Evolutionary conservation across 2,888 invertebrate genomes (phyloP).

Genomic region (Eilema griseolum): DNA sequence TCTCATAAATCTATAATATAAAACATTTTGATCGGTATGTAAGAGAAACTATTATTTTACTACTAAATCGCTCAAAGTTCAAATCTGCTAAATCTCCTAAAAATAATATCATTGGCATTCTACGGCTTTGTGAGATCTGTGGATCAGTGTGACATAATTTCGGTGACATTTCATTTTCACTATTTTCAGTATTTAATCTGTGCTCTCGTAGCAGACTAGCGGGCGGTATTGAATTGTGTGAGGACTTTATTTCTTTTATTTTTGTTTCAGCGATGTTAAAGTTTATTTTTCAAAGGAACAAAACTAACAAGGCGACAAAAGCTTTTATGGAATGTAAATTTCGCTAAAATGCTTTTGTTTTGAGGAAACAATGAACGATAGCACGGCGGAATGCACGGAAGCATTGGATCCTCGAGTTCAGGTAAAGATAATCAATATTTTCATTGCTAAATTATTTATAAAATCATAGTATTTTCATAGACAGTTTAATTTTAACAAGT

Average conservation of each 20-base stretch:
- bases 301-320: conserved; percentile 43
- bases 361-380: conserved; percentile 87
- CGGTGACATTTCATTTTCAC: conserved; percentile 32
- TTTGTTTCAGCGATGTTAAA: conserved; percentile 52
- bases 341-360: conserved; percentile 67
- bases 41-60: too few species aligned
- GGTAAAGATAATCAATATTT: conserved; percentile 85
- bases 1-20: too few species aligned
- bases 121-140: not conserved
- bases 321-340: conserved; percentile 58
- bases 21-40: too few species aligned
- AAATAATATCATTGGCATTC: too few species aligned
- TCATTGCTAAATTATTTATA: conserved; percentile 49
- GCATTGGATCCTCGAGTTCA: conserved; percentile 94
- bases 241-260: conserved; percentile 46
- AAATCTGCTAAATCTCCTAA: too few species aligned
- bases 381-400: conserved; percentile 88
- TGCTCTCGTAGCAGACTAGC: conserved; percentile 38
- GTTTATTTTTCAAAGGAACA: conserved; percentile 50
- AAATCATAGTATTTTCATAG: conserved; percentile 12
- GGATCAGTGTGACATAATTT: not conserved
- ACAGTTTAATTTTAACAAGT: not conserved
- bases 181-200: conserved; percentile 28
- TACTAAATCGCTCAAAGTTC: too few species aligned
- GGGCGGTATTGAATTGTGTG: conserved; percentile 45